Conservation (phyloP, 2,113 vertebrate genomes). For the Junco hyemalis region DNA sequence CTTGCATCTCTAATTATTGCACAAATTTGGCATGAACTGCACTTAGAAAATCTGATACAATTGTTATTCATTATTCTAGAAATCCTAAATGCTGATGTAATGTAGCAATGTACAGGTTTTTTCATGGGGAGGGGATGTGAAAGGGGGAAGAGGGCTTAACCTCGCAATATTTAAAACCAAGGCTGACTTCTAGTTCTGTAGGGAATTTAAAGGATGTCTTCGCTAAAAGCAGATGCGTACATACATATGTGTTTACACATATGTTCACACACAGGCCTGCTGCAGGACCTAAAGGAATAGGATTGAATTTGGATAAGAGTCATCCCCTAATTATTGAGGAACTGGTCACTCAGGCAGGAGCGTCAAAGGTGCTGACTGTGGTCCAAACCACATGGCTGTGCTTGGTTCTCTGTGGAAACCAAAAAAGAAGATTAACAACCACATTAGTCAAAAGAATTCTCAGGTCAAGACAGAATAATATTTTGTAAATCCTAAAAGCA, state of each 20-base stretch:
- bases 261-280: background rate
- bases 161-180: background rate
- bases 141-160: background rate
- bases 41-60: background rate
- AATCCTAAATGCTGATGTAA: constrained; percentile 40
- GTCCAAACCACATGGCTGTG: background rate
- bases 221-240: background rate
- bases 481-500: background rate
- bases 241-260: background rate
- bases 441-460: background rate
- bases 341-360: background rate
- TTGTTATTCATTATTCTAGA: constrained; percentile 26
- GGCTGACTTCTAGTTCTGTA: background rate
- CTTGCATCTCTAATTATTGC: constrained; percentile 36
- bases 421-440: background rate
- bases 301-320: background rate
- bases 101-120: background rate
- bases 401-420: background rate
- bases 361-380: background rate
- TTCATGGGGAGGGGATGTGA: background rate
- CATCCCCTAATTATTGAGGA: background rate
- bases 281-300: background rate
- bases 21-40: background rate
- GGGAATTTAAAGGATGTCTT: constrained; percentile 40
- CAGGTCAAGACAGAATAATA: background rate